phyloP scores from a whole-genome alignment of 2,888 invertebrate genomes.

The Melikaiella ostensackeni region DNA sequence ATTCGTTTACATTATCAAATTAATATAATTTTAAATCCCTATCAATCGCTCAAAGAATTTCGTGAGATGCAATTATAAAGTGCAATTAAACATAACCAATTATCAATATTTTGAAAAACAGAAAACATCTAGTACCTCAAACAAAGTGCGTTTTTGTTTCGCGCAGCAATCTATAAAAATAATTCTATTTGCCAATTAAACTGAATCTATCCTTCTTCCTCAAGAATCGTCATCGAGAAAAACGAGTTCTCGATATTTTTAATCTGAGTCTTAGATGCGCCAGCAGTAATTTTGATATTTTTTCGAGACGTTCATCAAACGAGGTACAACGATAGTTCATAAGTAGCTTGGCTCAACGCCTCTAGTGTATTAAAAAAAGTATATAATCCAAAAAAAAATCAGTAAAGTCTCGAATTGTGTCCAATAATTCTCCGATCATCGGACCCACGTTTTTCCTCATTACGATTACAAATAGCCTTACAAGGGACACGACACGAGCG shows the following conservation, averaged over 20 bases:
- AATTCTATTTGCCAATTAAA: constrained; percentile 31
- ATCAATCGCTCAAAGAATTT: constrained; percentile 13
- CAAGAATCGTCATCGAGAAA: constrained; percentile 41
- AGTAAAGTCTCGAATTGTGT: constrained; percentile 18
- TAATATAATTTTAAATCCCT: not conserved
- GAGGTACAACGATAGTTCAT: constrained; percentile 57
- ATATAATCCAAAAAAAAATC: constrained; percentile 31
- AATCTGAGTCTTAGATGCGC: constrained; percentile 47
- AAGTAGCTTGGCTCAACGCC: constrained; percentile 45
- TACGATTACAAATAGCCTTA: constrained; percentile 51
- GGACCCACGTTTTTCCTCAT: constrained; percentile 51
- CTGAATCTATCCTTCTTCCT: not conserved
- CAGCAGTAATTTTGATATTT: constrained; percentile 56
- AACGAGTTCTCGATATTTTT: constrained; percentile 41
- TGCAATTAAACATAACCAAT: constrained; percentile 35
- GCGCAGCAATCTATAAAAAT: constrained; percentile 10
- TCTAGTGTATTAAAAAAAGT: constrained; percentile 30
- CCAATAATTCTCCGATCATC: constrained; percentile 37
- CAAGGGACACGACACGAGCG: constrained; percentile 54
- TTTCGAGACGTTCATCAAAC: constrained; percentile 57
- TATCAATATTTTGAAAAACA: constrained; percentile 27
- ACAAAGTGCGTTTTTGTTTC: constrained; percentile 10
- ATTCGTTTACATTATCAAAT: not conserved
- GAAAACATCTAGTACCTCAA: constrained; percentile 23
- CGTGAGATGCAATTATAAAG: constrained; percentile 32